phyloP scores from a whole-genome alignment of 2,797 vertebrate species.

The Australoheros facetus region DNA sequence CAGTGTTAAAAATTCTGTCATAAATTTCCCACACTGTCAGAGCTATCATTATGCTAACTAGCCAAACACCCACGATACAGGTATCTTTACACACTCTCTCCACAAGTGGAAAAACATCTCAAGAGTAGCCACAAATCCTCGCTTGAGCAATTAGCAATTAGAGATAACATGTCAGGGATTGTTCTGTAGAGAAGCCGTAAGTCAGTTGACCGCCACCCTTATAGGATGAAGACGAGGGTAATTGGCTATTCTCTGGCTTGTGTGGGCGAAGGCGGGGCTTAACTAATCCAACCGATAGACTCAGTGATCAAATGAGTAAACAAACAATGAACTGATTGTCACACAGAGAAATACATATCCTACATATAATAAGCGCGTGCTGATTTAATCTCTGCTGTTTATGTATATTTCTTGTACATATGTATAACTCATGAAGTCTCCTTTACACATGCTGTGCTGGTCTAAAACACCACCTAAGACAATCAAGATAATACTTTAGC shows the following conservation, averaged over 20 bases:
- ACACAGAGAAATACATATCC: background rate
- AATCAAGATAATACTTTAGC: conserved; percentile 25
- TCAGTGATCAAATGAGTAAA: conserved; percentile 61
- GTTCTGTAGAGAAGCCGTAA: conserved; percentile 60
- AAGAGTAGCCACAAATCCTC: conserved; percentile 43
- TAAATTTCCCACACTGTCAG: background rate
- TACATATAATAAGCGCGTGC: background rate
- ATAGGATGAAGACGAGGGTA: conserved; percentile 68
- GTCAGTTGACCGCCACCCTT: conserved; percentile 44
- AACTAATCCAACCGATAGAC: conserved; percentile 80
- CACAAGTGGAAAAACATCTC: conserved; percentile 17
- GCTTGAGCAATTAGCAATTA: conserved; percentile 24
- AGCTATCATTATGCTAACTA: background rate
- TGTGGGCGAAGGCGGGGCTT: conserved; percentile 44
- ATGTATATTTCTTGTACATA: background rate
- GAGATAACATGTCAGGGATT: conserved; percentile 62
- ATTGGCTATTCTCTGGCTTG: conserved; percentile 75
- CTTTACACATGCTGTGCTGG: background rate
- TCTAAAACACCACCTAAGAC: conserved; percentile 3
- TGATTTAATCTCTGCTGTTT: background rate
- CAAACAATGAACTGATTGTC: conserved; percentile 10
- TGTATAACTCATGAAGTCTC: background rate
- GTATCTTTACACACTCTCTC: background rate
- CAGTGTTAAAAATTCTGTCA: background rate
- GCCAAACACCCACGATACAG: background rate